These are phyloP conservation scores for Telmatherina bonti DNA, from an alignment of 2,797 vertebrate genomes.

Conservation along the genomic window DNA sequence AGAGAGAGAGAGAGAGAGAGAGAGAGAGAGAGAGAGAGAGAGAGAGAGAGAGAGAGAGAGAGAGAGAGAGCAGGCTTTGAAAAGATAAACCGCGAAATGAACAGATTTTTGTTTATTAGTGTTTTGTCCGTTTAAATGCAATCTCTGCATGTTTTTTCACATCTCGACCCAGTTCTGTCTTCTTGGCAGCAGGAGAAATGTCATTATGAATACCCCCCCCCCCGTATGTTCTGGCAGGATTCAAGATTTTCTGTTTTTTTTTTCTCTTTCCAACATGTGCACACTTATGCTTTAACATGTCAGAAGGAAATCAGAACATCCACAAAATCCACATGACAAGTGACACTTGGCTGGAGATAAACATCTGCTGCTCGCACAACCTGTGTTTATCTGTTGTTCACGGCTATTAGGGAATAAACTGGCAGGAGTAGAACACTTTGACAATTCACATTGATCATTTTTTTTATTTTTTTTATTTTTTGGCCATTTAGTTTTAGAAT, in stretches of 20 bases:
- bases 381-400: slow-evolving; percentile 55
- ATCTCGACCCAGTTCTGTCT: slow-evolving; percentile 62
- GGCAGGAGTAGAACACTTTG: slow-evolving; percentile 8
- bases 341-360: slow-evolving; percentile 61
- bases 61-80: slow-evolving; percentile 24
- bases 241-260: slow-evolving; percentile 48
- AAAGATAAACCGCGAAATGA: slow-evolving; percentile 33
- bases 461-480: too few relatives aligned
- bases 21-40: too few relatives aligned
- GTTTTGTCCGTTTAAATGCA: slow-evolving; percentile 19
- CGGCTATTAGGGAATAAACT: slow-evolving; percentile 42
- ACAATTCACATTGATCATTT: slow-evolving; percentile 21
- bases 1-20: too few relatives aligned
- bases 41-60: too few relatives aligned
- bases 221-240: slow-evolving; percentile 46
- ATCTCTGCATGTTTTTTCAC: slow-evolving; percentile 28
- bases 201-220: slow-evolving; percentile 23
- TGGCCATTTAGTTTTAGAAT: too few relatives aligned
- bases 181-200: slow-evolving; percentile 55
- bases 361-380: slow-evolving; percentile 45
- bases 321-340: slow-evolving; percentile 60
- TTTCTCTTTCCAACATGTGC: slow-evolving; percentile 55
- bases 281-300: slow-evolving; percentile 54
- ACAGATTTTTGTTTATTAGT: slow-evolving; percentile 43
- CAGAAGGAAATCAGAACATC: slow-evolving; percentile 53